Evolutionary conservation across 2,113 vertebrate genomes (phyloP).

Genomic region (Pampusana beccarii): DNA sequence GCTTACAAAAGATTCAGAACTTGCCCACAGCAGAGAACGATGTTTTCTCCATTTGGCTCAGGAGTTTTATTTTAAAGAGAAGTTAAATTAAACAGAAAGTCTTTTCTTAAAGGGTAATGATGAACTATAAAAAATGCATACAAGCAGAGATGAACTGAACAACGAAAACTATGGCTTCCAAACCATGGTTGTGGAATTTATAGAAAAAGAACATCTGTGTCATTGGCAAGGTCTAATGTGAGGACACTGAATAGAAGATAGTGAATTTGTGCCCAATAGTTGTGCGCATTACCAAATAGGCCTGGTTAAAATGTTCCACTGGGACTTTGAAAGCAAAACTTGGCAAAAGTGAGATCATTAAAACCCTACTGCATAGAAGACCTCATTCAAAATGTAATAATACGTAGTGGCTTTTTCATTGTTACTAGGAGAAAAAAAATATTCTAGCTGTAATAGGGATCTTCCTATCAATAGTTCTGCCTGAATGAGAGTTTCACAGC

Average conservation of each 20-base stretch:
- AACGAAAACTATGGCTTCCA: background rate
- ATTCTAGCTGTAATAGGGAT: background rate
- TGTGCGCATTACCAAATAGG: slow-evolving; percentile 20
- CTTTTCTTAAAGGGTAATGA: background rate
- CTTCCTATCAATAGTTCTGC: background rate
- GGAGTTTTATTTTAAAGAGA: background rate
- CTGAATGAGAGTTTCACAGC: background rate
- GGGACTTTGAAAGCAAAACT: slow-evolving; percentile 25
- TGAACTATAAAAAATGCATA: background rate
- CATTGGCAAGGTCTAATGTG: background rate
- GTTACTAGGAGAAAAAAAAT: background rate
- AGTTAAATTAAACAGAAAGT: background rate
- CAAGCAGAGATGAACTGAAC: background rate
- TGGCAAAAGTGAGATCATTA: slow-evolving; percentile 45
- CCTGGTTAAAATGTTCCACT: slow-evolving; percentile 26
- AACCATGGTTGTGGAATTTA: background rate
- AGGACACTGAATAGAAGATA: background rate
- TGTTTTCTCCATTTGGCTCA: background rate
- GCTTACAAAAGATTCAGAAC: background rate
- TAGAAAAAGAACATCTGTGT: slow-evolving; percentile 49
- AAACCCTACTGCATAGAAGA: slow-evolving; percentile 20
- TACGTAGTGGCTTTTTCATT: background rate
- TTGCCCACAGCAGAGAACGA: background rate
- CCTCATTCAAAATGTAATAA: slow-evolving; percentile 9
- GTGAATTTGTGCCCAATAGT: slow-evolving; percentile 23